phyloP scores from a whole-genome alignment of 2,797 vertebrate genomes.

The Dicrostonyx torquatus region DNA sequence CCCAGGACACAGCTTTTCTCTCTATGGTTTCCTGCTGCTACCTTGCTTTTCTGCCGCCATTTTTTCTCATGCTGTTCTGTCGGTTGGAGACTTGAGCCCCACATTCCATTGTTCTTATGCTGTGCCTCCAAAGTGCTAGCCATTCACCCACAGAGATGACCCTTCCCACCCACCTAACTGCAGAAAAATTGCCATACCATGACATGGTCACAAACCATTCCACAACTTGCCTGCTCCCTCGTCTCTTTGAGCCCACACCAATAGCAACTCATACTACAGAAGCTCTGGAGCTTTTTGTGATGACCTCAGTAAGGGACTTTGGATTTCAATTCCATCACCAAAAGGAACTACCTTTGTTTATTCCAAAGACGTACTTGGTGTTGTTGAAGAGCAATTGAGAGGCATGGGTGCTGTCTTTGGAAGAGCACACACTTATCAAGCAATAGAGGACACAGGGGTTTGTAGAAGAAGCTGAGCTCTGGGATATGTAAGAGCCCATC shows the following conservation, averaged over 20 bases:
- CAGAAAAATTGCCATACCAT: not conserved
- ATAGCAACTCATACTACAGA: not conserved
- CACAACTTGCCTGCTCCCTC: not conserved
- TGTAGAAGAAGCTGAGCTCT: not conserved
- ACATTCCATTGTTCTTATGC: too few species aligned
- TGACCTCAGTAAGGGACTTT: not conserved
- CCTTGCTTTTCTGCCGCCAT: not conserved
- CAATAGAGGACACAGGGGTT: rapidly evolving
- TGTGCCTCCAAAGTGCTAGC: not conserved
- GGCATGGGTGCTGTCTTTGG: not conserved
- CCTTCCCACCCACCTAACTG: not conserved
- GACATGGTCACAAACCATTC: not conserved
- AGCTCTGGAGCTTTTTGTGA: too few species aligned
- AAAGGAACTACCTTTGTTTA: not conserved
- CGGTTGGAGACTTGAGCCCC: not conserved
- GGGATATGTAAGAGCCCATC: not conserved
- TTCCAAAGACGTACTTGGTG: not conserved
- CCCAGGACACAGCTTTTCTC: not conserved
- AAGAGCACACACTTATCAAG: not conserved
- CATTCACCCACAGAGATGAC: not conserved
- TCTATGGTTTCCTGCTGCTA: not conserved
- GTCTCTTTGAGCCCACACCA: not conserved
- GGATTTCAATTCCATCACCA: not conserved
- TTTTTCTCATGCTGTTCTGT: too few species aligned
- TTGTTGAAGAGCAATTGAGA: not conserved